These are phyloP conservation scores for Polyodon spathula DNA, from an alignment of 2,113 vertebrate species.

Conservation along the genomic window DNA sequence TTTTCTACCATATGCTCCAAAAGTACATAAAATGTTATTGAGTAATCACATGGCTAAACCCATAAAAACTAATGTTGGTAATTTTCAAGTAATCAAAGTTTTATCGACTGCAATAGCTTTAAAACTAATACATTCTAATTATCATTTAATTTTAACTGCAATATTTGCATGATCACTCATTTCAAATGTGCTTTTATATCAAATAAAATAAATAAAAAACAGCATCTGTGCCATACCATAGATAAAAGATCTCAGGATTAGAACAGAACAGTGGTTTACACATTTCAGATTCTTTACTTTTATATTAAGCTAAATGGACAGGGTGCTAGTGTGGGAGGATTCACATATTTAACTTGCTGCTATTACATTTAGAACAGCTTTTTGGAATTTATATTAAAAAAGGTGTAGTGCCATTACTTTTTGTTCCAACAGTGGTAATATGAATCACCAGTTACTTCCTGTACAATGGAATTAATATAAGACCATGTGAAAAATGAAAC, in stretches of 20 bases:
- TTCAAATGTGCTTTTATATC: conserved; percentile 58
- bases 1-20: conserved; percentile 45
- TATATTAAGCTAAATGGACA: no score
- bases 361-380: no score
- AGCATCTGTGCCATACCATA: conserved; percentile 38
- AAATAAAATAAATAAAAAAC: conserved; percentile 61
- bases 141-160: conserved; percentile 90
- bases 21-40: conserved; percentile 87
- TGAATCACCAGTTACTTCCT: no score
- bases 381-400: no score
- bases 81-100: conserved; percentile 97
- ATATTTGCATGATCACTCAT: conserved; percentile 80
- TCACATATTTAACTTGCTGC: no score
- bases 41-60: conserved; percentile 84
- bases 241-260: conserved; percentile 38
- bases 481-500: no score
- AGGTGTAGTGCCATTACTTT: no score
- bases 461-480: no score
- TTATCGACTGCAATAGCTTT: conserved; percentile 94
- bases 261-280: conserved; percentile 11
- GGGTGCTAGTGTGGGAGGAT: no score
- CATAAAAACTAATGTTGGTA: conserved; percentile 87
- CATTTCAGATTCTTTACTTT: no score
- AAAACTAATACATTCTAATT: conserved; percentile 98
- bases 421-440: no score